Conservation (phyloP, 1,140 invertebrate species). For the Trissolcus basalis region DNA sequence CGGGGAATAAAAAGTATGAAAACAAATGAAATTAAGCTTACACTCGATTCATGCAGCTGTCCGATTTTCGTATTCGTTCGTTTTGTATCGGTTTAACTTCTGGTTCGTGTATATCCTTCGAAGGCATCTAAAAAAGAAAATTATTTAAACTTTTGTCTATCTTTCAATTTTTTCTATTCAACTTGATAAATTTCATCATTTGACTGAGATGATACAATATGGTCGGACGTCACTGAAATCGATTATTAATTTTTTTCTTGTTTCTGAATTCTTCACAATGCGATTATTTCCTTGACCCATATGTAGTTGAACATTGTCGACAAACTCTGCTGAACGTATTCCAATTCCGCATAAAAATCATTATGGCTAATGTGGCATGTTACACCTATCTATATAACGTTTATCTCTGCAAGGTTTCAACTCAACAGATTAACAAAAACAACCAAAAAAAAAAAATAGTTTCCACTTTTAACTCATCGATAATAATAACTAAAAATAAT, state of each 20-base stretch:
- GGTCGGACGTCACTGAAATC: neutral
- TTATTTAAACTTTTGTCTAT: neutral
- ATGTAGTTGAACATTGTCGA: slow-evolving; percentile 13
- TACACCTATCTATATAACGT: no score
- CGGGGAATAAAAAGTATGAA: slow-evolving; percentile 22
- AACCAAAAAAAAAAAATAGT: no score
- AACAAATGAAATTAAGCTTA: slow-evolving; percentile 44
- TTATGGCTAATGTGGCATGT: neutral
- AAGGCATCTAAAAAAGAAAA: slow-evolving; percentile 51
- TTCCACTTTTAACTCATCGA: no score
- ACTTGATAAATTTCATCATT: neutral
- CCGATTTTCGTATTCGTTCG: slow-evolving; percentile 34
- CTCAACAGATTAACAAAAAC: no score
- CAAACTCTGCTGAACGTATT: slow-evolving; percentile 12
- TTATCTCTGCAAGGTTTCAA: no score
- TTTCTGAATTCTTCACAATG: slow-evolving; percentile 17
- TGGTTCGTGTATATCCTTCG: slow-evolving; percentile 31
- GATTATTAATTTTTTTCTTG: neutral
- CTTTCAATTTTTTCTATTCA: no score
- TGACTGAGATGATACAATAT: neutral
- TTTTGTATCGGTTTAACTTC: slow-evolving; percentile 37
- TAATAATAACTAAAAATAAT: no score
- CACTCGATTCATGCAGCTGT: slow-evolving; percentile 47
- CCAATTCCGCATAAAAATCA: slow-evolving; percentile 18
- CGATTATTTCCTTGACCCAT: slow-evolving; percentile 23